Base-by-base conservation (phyloP, 30 jellyfish, hydroid and myxozoan species). In the Pseudorhiza aurosa region DNA sequence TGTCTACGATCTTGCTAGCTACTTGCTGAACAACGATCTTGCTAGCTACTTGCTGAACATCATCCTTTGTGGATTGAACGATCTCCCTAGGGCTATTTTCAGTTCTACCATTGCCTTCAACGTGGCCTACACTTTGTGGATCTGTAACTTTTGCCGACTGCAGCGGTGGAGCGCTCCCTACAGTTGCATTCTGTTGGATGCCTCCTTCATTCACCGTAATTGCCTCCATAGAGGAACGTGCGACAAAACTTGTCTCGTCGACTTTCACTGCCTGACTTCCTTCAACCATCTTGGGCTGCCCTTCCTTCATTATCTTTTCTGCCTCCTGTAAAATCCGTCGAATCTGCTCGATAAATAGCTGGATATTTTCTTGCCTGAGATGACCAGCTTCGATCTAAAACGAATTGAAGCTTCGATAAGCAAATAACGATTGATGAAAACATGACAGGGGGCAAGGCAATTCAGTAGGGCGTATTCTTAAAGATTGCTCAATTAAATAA, bases 321-420 rank as follows among this genome's bases (percentile, higher is more conserved):
- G 96, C 99, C 30, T 74, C 91, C 32, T 33, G 73, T 8, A 94
- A 69, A 46, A 87, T 77, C 15, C 69, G 42, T 30, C 81, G 60
- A 42, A 94, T 79, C 67, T 79, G 96, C 24, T 42, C 85, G 25
- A 67, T 63, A 82, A 94, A 94, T 21, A 85, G 26, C 82, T 45
- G 86, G 22, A 53, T 94, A 76, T 94, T 94, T 21, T 85, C 81
- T 9, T 72, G 85, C 74, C 97, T 87, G 65, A 94, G 72, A 58
- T 94, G 99, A 24, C 96, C 99, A 75, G 95, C 90, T 62, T 87
- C 99, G 42, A 94, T 87, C 99, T 94, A 36, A 12, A 55, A 56
- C 51, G 14, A 39, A 57, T 33, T n/a, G n/a, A n/a, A n/a, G n/a
- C n/a, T n/a, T n/a, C n/a, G n/a, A n/a, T n/a, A n/a, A n/a, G n/a